Percentiles rank a stretch among this genome's conserved stretches.
Evolutionary conservation across 2,797 vertebrate species (phyloP).

Genomic region (Nasua narica): DNA sequence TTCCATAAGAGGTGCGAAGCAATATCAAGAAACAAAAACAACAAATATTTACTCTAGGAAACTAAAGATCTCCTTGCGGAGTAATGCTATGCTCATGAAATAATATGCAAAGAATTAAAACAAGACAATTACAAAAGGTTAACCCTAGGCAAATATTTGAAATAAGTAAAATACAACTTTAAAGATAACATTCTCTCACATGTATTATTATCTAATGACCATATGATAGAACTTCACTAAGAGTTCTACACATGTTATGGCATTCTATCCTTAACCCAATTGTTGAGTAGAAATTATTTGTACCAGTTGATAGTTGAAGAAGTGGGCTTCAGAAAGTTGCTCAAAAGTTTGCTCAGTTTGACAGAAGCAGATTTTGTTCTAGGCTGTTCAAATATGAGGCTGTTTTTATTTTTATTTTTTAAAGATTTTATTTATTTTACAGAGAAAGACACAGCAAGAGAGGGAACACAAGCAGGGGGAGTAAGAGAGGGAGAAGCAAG

Average conservation of each 20-base stretch:
- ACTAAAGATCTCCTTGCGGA: background rate
- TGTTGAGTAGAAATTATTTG: background rate
- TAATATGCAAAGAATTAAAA: constrained; percentile 10
- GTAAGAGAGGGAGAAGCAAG: too few species aligned
- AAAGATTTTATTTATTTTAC: too few species aligned
- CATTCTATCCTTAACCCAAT: background rate
- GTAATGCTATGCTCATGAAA: background rate
- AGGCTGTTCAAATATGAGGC: background rate
- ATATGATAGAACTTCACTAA: background rate
- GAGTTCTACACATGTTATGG: background rate
- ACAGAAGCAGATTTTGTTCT: background rate
- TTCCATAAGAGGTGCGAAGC: background rate
- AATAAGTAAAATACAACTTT: background rate
- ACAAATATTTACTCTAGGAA: background rate
- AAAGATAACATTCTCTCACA: background rate
- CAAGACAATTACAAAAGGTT: background rate
- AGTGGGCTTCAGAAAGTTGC: background rate
- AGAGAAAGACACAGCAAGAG: too few species aligned
- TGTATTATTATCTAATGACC: background rate
- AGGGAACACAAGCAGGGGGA: too few species aligned
- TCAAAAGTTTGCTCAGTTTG: background rate
- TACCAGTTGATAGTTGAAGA: background rate
- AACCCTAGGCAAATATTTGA: background rate
- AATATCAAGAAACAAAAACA: background rate
- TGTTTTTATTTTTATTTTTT: background rate